phyloP scores from a whole-genome alignment of 2,797 vertebrate species.

The Parauchenoglanis punctatus region DNA sequence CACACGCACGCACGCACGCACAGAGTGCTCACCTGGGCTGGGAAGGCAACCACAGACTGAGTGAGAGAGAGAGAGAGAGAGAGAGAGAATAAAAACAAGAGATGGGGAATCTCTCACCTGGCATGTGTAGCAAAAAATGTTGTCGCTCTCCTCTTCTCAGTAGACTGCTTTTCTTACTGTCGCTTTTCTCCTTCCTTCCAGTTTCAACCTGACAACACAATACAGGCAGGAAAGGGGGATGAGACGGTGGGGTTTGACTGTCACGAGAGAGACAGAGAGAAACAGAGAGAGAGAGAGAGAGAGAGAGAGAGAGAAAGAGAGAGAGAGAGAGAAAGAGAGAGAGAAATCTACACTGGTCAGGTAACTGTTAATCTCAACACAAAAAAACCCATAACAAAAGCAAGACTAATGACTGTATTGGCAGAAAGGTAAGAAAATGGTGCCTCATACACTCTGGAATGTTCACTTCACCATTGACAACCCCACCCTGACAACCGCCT shows the following conservation, averaged over 20 bases:
- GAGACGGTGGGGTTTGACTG: background rate
- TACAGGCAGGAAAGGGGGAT: constrained; percentile 5
- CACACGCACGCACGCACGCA: constrained; percentile 32
- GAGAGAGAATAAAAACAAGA: constrained; percentile 18
- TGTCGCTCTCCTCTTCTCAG: constrained; percentile 23
- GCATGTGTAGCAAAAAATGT: constrained; percentile 27
- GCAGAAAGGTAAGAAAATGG: constrained; percentile 21
- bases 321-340: constrained; percentile 3
- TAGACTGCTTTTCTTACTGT: constrained; percentile 11
- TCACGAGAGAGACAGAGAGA: background rate
- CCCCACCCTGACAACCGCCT: constrained; percentile 1
- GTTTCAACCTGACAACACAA: constrained; percentile 41
- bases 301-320: constrained; percentile 4
- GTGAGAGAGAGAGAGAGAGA: constrained; percentile 23
- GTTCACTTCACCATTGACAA: constrained; percentile 18
- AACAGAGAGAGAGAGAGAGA: constrained; percentile 7
- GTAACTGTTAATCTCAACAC: background rate
- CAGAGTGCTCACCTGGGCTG: constrained; percentile 47
- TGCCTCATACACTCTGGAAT: constrained; percentile 27
- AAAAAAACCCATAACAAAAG: constrained; percentile 11
- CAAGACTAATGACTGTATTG: background rate
- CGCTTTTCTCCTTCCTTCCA: constrained; percentile 28
- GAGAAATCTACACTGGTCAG: background rate
- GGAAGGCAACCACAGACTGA: constrained; percentile 26
- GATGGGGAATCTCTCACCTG: constrained; percentile 50